Base-by-base conservation (phyloP, 2,113 vertebrate genomes). In the Nettapus auritus region DNA sequence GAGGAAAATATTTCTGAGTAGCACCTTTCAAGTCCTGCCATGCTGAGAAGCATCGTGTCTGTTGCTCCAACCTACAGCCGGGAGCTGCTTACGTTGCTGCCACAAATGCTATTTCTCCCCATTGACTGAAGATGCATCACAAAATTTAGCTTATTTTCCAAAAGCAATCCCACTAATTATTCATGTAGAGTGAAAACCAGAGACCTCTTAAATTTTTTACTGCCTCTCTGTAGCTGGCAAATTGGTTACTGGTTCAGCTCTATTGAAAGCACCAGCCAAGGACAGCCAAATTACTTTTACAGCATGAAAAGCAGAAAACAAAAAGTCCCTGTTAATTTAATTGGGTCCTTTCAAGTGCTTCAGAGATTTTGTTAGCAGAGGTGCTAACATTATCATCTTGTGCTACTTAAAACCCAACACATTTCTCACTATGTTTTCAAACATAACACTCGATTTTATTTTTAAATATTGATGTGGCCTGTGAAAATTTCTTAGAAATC, bases 401-500 rank as follows among this genome's bases (percentile, higher is more conserved):
- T 67, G 57, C 93, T 96, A 62, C 86, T 96, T 93, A 89, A 96
- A 96, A 76, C 55, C 74, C 69, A 94, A 96, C 86, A 95, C 90
- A 93, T 90, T 92, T 85, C 88, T 94, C 92, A 82, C 90, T 85
- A 34, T 94, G 92, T 96, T 97, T 96, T 96, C 92, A 96, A 94
- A 96, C 83, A 95, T 69, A 90, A 94, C 93, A 90, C 86, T 95
- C 82, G 86, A 53, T 90, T 95, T 96, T 96, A 96, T 95, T 95
- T 96, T 94, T 95, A 96, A 95, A 87, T 67, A 81, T 89, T 86
- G 90, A 83, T 90, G 69, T 80, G 50, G 86, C 94, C 86, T 93
- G 95, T 71, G 55, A 70, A 94, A 50, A 82, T 93, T 97, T 97
- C 95, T 94, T 96, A 86, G 88, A 97, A 96, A 91, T 96, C 59